Conservation (phyloP, 2,113 vertebrate genomes). For the Callorhinus ursinus region DNA sequence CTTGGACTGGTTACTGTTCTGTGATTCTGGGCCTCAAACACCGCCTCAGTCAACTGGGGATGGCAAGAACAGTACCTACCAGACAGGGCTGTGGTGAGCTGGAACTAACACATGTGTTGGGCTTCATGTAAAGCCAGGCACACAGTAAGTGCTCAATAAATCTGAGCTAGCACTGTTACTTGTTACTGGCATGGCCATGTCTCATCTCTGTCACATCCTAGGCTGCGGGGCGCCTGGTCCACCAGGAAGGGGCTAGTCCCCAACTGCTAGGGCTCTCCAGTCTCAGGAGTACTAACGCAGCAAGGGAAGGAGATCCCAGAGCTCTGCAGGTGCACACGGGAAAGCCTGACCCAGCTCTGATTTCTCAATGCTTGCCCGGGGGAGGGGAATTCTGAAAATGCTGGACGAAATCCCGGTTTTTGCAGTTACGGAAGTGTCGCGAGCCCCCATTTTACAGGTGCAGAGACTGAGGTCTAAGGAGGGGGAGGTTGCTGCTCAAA, state of each 20-base stretch:
- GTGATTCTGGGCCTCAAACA: neutral
- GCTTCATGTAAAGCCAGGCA: neutral
- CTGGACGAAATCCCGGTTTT: neutral
- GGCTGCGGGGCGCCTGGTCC: neutral
- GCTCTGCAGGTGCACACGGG: conserved; percentile 89
- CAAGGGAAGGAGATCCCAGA: conserved; percentile 90
- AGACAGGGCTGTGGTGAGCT: neutral
- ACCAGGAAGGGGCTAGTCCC: conserved; percentile 6
- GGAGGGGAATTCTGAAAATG: neutral
- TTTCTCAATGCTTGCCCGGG: neutral
- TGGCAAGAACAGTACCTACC: neutral
- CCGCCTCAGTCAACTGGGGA: neutral
- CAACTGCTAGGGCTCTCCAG: conserved; percentile 79
- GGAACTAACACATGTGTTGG: neutral
- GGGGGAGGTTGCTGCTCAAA: conserved; percentile 86
- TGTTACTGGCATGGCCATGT: conserved; percentile 39
- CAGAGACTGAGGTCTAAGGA: conserved; percentile 89
- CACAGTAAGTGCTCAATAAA: neutral
- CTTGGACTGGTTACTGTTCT: neutral
- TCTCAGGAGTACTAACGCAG: conserved; percentile 82
- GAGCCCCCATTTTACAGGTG: conserved; percentile 70
- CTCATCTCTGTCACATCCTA: conserved; percentile 65
- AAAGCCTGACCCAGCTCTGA: conserved; percentile 89
- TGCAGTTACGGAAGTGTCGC: neutral
- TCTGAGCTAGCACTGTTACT: neutral